Percentiles rank a stretch among this genome's conserved stretches.
Conservation (phyloP, 2,113 vertebrate genomes). For the Microtus richardsoni region DNA sequence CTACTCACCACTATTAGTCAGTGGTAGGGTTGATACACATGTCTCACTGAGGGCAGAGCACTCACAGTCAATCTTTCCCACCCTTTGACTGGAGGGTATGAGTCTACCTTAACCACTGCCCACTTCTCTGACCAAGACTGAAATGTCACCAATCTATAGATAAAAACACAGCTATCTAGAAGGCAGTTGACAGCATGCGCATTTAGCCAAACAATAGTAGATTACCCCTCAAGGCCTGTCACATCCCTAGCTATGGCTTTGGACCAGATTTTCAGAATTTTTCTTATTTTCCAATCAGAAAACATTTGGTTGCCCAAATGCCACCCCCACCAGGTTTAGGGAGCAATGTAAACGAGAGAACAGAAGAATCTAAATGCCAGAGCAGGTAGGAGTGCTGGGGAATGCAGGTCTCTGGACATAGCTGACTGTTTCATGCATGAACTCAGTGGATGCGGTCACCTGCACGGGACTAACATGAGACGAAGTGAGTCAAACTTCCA, state of each 20-base stretch:
- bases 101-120: not conserved
- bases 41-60: not conserved
- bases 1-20: not conserved
- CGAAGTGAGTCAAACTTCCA: not conserved
- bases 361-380: not conserved
- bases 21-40: not conserved
- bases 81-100: not conserved
- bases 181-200: not conserved
- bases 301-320: not conserved
- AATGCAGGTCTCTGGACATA: not conserved
- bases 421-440: not conserved
- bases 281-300: not conserved
- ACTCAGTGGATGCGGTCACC: not conserved
- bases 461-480: not conserved
- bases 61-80: not conserved
- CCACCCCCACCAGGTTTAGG: not conserved
- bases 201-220: not conserved
- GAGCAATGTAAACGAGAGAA: not conserved
- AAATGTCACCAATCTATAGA: not conserved
- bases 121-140: not conserved
- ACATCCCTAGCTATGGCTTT: not conserved
- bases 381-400: not conserved
- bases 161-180: not conserved
- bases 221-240: not conserved
- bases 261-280: not conserved